These are phyloP conservation scores for Oceanodroma leucorhoa DNA, from an alignment of 2,797 vertebrate species.

Conservation along the genomic window DNA sequence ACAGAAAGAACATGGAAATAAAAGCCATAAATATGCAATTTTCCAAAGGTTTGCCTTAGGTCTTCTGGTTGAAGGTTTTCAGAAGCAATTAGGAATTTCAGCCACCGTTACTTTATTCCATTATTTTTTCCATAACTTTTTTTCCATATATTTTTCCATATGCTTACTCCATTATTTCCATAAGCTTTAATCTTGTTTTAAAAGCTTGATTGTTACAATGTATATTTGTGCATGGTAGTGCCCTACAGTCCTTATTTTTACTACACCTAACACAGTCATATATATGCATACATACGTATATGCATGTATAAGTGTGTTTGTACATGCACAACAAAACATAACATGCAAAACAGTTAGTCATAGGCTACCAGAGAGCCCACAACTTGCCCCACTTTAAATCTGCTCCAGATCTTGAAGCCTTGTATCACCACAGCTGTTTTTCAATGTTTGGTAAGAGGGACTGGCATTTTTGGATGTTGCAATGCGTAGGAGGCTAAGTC, in stretches of 20 bases:
- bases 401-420: neutral
- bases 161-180: neutral
- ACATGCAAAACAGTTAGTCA: neutral
- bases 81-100: neutral
- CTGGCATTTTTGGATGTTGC: neutral
- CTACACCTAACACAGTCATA: neutral
- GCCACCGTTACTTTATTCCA: neutral
- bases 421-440: neutral
- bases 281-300: accelerated
- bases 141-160: neutral
- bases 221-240: accelerated
- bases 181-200: neutral
- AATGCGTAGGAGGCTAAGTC: accelerated
- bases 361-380: neutral
- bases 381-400: neutral
- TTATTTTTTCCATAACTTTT: neutral
- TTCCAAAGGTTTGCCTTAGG: neutral
- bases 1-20: neutral
- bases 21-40: neutral
- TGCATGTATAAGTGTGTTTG: neutral
- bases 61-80: neutral
- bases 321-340: neutral
- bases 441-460: neutral
- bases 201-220: neutral
- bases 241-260: neutral